Base-by-base conservation (phyloP, 2,888 invertebrate genomes). In the Cryptus viduatorius region DNA sequence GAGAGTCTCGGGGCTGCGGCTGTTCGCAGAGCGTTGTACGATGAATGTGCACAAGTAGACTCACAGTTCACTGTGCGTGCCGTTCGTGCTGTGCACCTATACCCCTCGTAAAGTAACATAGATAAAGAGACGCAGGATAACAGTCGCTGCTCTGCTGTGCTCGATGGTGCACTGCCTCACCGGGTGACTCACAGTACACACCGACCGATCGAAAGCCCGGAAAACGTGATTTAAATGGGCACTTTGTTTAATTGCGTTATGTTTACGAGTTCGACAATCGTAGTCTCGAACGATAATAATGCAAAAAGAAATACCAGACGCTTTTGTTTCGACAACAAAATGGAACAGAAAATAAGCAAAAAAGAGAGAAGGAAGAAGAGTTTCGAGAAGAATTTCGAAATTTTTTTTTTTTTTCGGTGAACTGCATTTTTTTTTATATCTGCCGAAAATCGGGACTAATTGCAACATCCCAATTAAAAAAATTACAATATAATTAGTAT, bases 171-270 rank as follows among this genome's bases (percentile, higher is more conserved):
- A 82, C 80, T 61, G 53, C 48, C 31, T 79, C 29, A 10, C 73
- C 44, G 61, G 81, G 81, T 84, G 81, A 84, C 73, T 82, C 82
- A 82, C 79, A 44, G 29, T 61, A 50, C 56, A 16, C 16, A 59
- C 29, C 14, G 24, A 31, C 46, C 46, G 12, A 48, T 46, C 19
- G 10, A 44, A 29, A 44, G 3, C 68, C 77, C 85, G 85, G 56
- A 75, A 79, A 86, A 82, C 85, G 87, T 89, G 87, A 91, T 90
- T 90, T 88, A 88, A 90, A 90, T 86, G 87, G 87, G 83, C 88
- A 87, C 87, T 91, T 90, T 87, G 86, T 85, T 87, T 90, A 90
- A 90, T 90, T 89, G 89, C 87, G 88, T 91, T 90, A 90, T 89
- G 88, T 91, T 91, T 90, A 91, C 87, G 89, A 90, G 73, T 78